These are phyloP conservation scores for Sylvietta virens DNA, from an alignment of 2,113 vertebrate genomes.

Conservation along the genomic window DNA sequence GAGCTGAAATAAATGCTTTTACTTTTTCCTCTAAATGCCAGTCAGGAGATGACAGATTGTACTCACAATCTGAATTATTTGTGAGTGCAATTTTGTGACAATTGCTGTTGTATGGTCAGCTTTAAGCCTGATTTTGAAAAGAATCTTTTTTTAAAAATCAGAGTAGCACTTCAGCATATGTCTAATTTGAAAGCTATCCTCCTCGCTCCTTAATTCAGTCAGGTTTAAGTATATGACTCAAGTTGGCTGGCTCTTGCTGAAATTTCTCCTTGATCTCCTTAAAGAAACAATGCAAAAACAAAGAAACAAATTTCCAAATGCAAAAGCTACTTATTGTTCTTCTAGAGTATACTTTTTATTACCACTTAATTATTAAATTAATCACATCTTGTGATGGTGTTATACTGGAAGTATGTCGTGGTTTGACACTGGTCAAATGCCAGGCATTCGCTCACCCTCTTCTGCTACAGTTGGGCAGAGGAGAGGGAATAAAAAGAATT, in stretches of 20 bases:
- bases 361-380: not conserved
- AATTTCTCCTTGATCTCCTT: not conserved
- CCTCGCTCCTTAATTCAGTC: not conserved
- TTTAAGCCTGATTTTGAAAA: not conserved
- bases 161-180: not conserved
- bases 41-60: not conserved
- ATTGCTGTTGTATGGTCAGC: not conserved
- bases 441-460: not conserved
- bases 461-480: not conserved
- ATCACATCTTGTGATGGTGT: not conserved
- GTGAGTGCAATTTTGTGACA: not conserved
- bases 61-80: not conserved
- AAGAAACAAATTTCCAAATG: no score
- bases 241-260: not conserved
- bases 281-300: no score
- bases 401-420: accelerated
- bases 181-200: not conserved
- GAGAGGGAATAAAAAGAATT: not conserved
- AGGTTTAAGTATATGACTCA: not conserved
- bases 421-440: not conserved
- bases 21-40: not conserved
- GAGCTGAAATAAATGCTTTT: not conserved
- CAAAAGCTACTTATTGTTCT: not conserved
- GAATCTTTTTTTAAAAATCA: not conserved
- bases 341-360: not conserved